Base-by-base conservation (phyloP, 2,888 invertebrate species). In the Papilio protenor region DNA sequence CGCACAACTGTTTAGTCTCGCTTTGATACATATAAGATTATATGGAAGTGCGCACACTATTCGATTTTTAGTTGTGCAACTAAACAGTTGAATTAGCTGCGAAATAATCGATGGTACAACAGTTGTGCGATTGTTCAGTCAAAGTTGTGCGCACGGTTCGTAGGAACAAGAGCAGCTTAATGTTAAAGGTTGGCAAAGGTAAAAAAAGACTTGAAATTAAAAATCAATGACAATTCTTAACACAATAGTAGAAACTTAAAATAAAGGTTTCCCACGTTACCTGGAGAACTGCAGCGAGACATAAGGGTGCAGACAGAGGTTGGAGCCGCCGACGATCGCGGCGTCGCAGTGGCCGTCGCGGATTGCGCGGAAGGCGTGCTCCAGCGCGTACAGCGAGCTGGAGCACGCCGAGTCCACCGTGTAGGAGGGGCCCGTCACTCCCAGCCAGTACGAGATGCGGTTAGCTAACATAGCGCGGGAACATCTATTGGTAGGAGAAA, bases 241-340 rank as follows among this genome's bases (percentile, higher is more conserved):
- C n/a, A 40, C 16, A 40, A 66, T 40, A n/a, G 14, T 33, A 33
- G 6, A 33, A 16, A 12, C 40, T 33, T 4, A 70, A 11, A 64
- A 3, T 64, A 40, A 27, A 23, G 33, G 14, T n/a, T 59, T 16
- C 21, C 1, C 57, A 47, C 23, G 83, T 88, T 89, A 96, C 96
- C 96, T 95, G 2, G 96, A 95, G 92, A 99, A 99, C 92, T 99
- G 98, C 66, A 98, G 92, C 0, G 99, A 97, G 0, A 98, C 97
- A 81, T 96, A 97, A 40, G 99, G 98, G 93, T 98, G 98, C 1
- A 99, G 94, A 83, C 97, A 97, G 45, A 99, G 91, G 88, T 98
- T 98, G 23, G 97, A 95, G 0, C 98, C 99, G 8, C 97, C 98
- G 4, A 99, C 98, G 76, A 99, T 96, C 0, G 99, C 99, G 0